phyloP scores from a whole-genome alignment of 2,797 vertebrate genomes.

The Chiroxiphia lanceolata region DNA sequence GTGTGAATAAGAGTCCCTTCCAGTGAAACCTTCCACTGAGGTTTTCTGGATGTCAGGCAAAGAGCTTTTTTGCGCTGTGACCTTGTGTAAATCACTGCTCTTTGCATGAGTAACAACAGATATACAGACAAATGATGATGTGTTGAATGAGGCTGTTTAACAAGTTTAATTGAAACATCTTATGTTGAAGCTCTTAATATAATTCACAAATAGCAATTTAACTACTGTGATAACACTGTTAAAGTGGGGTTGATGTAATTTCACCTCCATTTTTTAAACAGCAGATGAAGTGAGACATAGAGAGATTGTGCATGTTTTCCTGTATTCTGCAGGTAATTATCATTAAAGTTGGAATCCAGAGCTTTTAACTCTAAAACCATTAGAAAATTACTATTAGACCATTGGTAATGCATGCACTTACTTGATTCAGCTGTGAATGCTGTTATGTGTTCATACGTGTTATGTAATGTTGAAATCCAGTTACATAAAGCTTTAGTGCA shows the following conservation, averaged over 20 bases:
- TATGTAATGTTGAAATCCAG: slow-evolving; percentile 14
- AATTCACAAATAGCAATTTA: not conserved
- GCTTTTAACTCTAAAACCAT: not conserved
- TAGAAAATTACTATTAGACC: not conserved
- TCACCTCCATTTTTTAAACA: not conserved
- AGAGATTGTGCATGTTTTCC: not conserved
- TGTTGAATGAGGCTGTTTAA: not conserved
- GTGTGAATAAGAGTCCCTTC: not conserved
- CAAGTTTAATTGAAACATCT: not conserved
- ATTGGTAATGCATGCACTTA: not conserved
- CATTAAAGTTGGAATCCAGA: not conserved
- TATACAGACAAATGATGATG: not conserved
- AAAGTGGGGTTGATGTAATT: not conserved
- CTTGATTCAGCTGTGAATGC: not conserved
- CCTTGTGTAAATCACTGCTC: not conserved
- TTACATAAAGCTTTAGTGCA: not conserved
- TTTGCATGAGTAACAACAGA: not conserved
- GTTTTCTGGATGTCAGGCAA: not conserved
- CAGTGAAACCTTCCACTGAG: not conserved
- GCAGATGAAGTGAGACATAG: not conserved
- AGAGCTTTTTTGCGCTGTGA: not conserved
- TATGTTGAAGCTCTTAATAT: not conserved
- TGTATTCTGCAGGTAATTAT: not conserved
- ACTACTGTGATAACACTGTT: not conserved
- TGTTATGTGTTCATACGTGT: not conserved